Percentiles rank a stretch among this genome's conserved stretches.
Evolutionary conservation across 2,888 invertebrate species (phyloP).

Genomic region (Chorisops tibialis): DNA sequence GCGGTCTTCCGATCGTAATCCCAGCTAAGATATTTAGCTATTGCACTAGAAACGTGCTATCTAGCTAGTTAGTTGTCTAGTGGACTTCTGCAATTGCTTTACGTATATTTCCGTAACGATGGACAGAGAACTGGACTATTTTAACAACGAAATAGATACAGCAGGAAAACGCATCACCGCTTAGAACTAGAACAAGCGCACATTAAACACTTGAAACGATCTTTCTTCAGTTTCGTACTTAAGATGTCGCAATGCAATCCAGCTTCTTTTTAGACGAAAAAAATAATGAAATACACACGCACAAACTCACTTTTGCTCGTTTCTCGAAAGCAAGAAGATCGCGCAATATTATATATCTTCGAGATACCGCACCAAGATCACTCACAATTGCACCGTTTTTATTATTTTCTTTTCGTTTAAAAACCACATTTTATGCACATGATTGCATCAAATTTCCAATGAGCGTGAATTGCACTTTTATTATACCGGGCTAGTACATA

Average conservation of each 20-base stretch:
- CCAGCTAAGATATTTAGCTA: no score
- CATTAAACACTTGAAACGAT: constrained; percentile 20
- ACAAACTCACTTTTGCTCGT: neutral
- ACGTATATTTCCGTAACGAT: no score
- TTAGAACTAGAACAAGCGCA: neutral
- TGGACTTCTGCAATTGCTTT: no score
- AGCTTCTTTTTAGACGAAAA: no score
- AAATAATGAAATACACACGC: no score
- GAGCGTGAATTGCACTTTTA: neutral
- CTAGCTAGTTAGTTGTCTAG: no score
- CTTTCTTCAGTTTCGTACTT: constrained; percentile 15
- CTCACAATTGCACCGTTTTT: no score
- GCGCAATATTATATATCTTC: no score
- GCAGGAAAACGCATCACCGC: neutral
- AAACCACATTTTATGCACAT: constrained; percentile 8
- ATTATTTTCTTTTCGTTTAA: neutral
- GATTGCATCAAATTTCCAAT: constrained; percentile 19
- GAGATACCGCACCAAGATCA: no score
- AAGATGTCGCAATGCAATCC: constrained; percentile 6
- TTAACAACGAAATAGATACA: no score
- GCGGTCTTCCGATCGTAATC: neutral
- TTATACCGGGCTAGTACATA: neutral
- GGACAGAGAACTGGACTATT: no score
- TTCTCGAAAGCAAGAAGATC: neutral
- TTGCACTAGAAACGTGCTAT: no score